Conservation (phyloP, 2,888 invertebrate species). For the Rhagophthalmus giganteus region DNA sequence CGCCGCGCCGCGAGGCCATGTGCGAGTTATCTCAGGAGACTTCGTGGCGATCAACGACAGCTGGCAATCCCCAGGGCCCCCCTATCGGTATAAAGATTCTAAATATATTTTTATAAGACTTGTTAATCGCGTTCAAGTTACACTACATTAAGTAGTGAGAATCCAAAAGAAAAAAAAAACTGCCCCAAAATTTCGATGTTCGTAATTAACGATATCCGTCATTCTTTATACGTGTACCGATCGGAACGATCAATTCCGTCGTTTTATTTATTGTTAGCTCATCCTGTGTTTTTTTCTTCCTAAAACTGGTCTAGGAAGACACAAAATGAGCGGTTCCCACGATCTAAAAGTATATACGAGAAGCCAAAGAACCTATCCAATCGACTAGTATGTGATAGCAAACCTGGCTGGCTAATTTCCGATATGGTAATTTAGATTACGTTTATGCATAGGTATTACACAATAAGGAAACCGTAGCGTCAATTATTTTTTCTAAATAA, state of each 20-base stretch:
- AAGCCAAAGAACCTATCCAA: not conserved
- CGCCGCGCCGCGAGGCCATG: slow-evolving; percentile 23
- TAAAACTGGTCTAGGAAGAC: not conserved
- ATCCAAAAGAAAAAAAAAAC: too few species aligned
- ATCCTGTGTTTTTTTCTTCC: not conserved
- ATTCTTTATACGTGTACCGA: too few species aligned
- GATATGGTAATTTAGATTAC: not conserved
- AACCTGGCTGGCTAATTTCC: not conserved
- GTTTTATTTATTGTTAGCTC: not conserved
- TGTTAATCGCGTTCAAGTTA: not conserved
- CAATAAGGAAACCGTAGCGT: too few species aligned
- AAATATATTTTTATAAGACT: slow-evolving; percentile 25
- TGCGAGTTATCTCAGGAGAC: slow-evolving; percentile 31
- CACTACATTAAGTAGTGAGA: too few species aligned
- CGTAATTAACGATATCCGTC: too few species aligned
- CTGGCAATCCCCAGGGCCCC: slow-evolving; percentile 28
- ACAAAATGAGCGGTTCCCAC: not conserved
- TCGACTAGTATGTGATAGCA: not conserved
- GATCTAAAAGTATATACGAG: not conserved
- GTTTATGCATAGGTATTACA: too few species aligned
- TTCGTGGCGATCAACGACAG: slow-evolving; percentile 25
- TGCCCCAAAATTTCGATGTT: too few species aligned
- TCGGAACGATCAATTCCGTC: too few species aligned
- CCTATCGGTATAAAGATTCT: slow-evolving; percentile 20
- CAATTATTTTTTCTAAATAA: too few species aligned